A percentile compares a stretch with the other conserved stretches of the same genome.
These are phyloP conservation scores for Drosophila asahinai DNA, from an alignment of 1,140 invertebrate genomes.

Conservation along the genomic window DNA sequence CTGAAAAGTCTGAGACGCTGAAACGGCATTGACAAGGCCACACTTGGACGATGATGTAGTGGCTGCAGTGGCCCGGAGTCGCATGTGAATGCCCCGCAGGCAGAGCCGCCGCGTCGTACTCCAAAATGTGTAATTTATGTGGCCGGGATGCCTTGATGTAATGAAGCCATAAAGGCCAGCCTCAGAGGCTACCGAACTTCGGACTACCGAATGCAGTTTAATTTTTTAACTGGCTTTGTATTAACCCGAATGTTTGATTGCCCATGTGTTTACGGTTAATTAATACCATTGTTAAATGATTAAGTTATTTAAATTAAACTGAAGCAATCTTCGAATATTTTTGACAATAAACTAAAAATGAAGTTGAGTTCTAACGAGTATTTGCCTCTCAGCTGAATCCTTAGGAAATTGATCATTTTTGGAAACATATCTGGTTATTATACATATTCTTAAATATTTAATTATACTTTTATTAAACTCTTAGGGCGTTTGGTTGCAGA, in stretches of 20 bases:
- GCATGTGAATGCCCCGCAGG: constrained; percentile 35
- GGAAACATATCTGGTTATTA: too few species aligned
- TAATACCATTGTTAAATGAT: too few species aligned
- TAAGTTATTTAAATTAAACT: too few species aligned
- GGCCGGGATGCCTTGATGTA: constrained; percentile 41
- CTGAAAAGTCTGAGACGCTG: constrained; percentile 1
- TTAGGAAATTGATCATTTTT: too few species aligned
- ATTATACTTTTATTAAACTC: too few species aligned
- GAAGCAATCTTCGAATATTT: too few species aligned
- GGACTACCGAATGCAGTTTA: constrained; percentile 5
- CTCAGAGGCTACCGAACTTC: background rate
- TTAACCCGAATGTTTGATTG: constrained; percentile 15
- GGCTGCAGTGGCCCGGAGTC: background rate
- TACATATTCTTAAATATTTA: too few species aligned
- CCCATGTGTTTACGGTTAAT: too few species aligned
- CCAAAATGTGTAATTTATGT: constrained; percentile 55
- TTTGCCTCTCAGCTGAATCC: too few species aligned
- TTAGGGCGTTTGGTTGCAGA: too few species aligned
- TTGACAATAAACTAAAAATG: too few species aligned
- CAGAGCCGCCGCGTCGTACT: constrained; percentile 18
- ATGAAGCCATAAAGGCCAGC: constrained; percentile 37
- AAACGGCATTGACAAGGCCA: constrained; percentile 79
- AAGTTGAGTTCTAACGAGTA: too few species aligned
- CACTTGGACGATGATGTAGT: constrained; percentile 49
- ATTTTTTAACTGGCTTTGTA: constrained; percentile 5